A percentile compares a stretch with the other conserved stretches of the same genome.
Conservation (phyloP, 2,113 vertebrate genomes). For the Cephalopholis sonnerati region DNA sequence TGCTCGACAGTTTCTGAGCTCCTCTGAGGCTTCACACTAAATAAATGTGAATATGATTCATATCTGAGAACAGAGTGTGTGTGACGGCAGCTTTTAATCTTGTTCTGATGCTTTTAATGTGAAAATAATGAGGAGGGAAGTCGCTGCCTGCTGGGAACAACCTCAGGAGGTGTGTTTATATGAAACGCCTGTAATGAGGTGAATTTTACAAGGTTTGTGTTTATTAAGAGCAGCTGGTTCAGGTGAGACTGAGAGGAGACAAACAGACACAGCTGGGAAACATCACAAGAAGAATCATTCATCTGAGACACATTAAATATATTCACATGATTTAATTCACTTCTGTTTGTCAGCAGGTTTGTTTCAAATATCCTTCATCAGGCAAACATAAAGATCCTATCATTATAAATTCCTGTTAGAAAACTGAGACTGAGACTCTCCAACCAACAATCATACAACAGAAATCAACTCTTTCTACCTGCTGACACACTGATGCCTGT, state of each 20-base stretch:
- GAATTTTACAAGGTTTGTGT: constrained; percentile 77
- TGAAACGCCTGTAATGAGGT: constrained; percentile 68
- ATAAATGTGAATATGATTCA: neutral
- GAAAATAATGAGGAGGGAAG: constrained; percentile 70
- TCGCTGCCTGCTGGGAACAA: neutral
- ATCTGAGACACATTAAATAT: too few relatives aligned
- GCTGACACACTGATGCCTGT: too few relatives aligned
- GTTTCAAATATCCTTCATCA: too few relatives aligned
- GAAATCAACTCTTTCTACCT: too few relatives aligned
- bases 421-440: too few relatives aligned
- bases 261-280: too few relatives aligned
- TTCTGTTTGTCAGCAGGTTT: too few relatives aligned
- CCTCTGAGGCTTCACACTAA: neutral
- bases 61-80: neutral
- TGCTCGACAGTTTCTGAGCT: neutral
- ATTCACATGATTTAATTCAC: too few relatives aligned
- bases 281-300: too few relatives aligned
- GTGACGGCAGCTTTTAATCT: constrained; percentile 66
- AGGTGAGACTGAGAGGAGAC: constrained; percentile 45
- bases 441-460: too few relatives aligned
- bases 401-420: too few relatives aligned
- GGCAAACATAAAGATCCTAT: too few relatives aligned
- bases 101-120: constrained; percentile 70
- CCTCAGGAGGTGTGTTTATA: constrained; percentile 57
- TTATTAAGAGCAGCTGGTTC: constrained; percentile 66